Percentiles rank a stretch among this genome's conserved stretches.
phyloP scores from a whole-genome alignment of 2,113 vertebrate species.

The Melanerpes formicivorus region DNA sequence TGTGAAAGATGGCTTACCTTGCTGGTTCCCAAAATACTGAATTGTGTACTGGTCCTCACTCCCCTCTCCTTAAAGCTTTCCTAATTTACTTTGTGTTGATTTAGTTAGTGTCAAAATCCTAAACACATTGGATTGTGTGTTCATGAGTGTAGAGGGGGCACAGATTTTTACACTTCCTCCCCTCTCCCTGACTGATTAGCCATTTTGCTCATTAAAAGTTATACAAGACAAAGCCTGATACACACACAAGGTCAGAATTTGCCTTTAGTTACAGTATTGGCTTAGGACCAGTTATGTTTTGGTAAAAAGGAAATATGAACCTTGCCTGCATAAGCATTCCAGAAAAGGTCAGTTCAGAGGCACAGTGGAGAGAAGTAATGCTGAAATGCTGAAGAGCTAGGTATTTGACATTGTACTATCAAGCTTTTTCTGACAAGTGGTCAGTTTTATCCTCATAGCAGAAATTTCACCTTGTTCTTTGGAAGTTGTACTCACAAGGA shows the following conservation, averaged over 20 bases:
- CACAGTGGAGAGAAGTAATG: background rate
- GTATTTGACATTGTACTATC: background rate
- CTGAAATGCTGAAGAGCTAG: background rate
- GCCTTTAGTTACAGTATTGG: background rate
- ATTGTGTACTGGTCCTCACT: background rate
- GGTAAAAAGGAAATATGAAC: constrained; percentile 45
- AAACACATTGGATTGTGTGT: background rate
- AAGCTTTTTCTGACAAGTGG: background rate
- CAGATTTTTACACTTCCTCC: background rate
- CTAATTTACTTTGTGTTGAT: background rate
- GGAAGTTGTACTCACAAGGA: background rate
- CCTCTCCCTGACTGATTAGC: background rate
- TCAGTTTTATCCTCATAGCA: background rate
- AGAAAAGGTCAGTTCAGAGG: constrained; percentile 32
- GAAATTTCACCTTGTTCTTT: background rate
- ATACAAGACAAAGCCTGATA: background rate
- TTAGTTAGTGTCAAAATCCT: background rate
- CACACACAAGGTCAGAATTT: background rate
- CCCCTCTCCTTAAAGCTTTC: background rate
- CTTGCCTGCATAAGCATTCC: constrained; percentile 33
- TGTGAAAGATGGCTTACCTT: background rate
- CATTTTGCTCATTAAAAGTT: background rate
- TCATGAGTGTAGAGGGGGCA: background rate
- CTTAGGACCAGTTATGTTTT: constrained; percentile 32
- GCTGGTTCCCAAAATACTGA: background rate